These are phyloP conservation scores for Brachypodius melanocephalos DNA, from an alignment of 2,113 vertebrate species.

Conservation along the genomic window DNA sequence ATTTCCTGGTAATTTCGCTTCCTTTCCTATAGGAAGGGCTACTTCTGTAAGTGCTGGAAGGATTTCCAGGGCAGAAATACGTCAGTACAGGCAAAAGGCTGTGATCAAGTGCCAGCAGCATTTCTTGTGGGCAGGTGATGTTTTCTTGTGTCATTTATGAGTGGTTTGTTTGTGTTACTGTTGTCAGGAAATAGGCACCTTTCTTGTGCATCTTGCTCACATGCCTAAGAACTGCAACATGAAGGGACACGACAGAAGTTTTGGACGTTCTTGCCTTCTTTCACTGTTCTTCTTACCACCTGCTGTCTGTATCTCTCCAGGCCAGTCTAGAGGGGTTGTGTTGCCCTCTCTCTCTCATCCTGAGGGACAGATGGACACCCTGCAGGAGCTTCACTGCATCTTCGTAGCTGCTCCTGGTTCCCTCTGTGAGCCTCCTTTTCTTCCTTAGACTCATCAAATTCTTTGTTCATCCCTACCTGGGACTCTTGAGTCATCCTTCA, in stretches of 20 bases:
- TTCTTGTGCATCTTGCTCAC: neutral
- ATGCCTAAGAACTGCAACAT: neutral
- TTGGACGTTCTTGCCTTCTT: neutral
- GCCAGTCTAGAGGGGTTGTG: neutral
- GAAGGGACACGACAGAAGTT: neutral
- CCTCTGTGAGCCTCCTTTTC: neutral
- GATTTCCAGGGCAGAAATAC: neutral
- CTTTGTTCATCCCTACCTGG: neutral
- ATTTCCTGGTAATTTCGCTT: neutral
- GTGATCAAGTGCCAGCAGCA: neutral
- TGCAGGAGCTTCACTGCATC: neutral
- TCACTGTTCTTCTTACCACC: neutral
- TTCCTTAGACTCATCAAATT: neutral
- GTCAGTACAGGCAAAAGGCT: neutral
- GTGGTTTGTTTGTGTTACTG: neutral
- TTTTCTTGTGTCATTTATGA: neutral
- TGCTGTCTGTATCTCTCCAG: neutral
- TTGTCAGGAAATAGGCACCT: neutral
- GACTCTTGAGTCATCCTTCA: rapidly evolving
- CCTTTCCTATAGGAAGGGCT: neutral
- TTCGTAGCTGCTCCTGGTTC: neutral
- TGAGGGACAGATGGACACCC: neutral
- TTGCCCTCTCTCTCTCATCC: neutral
- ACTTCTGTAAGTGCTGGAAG: neutral
- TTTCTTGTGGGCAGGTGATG: neutral